Evolutionary conservation across 1,140 invertebrate genomes (phyloP), one percentile per base, ranked within the genome.

Genomic region (Centruroides vittatus): DNA sequence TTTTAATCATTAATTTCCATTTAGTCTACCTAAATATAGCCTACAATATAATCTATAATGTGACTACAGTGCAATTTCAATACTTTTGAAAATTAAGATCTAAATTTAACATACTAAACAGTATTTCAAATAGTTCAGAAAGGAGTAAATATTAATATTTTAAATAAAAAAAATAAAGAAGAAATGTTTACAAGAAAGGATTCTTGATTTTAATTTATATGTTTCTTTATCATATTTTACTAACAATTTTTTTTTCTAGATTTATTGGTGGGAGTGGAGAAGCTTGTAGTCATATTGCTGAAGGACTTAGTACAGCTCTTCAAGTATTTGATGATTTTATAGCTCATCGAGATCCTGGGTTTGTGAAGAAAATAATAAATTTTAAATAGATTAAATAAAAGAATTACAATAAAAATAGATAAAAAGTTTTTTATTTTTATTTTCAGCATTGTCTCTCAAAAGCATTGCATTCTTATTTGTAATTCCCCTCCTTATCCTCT

Each of bases 401-500:
- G 4, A 35, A 35, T 5, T 23, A 7, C 9, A 35, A 50, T 12
- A 36, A 41, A 35, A 54, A 55, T 57, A 35, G 35, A 34, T 54
- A 3, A 54, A 61, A 47, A 13, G 48, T 35, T 35, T 61, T 64
- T 52, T 50, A 35, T 56, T 46, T 23, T 62, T 46, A 41, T 59
- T 11, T 10, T 23, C 10, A 23, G 34, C 62, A 61, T 49, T 23
- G 55, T 51, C 47, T 59, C 59, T 9, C 81, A 85, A 68, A 82
- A 83, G 58, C 89, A 95, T 74, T 90, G 91, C 67, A 84, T 97
- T 59, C 74, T 95, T 8, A 80, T 96, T 35, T 93, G 89, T 71
- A 94, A 93, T 73, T 94, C 91, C n/a, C 86, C 89, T 7, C 91
- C 91, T 0, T 96, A 95, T 73, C 81, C 84, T 56, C 81, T 90